A percentile compares a stretch with the other conserved stretches of the same genome.
These are phyloP conservation scores for Silurus aristotelis DNA, from an alignment of 2,797 vertebrate species.

Conservation along the genomic window DNA sequence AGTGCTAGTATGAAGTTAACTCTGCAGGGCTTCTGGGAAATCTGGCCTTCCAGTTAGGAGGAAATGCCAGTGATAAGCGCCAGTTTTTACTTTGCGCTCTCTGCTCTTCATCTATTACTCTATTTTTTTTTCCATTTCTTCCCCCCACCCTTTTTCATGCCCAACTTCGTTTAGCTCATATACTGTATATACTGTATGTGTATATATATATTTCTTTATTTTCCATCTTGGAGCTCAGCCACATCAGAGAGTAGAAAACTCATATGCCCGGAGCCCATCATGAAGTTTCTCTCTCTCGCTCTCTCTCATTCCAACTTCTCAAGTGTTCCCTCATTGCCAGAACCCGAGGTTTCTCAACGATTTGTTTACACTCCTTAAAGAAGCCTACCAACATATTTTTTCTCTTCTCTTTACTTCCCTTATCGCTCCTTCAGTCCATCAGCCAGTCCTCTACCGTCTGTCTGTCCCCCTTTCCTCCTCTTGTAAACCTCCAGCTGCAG, in stretches of 20 bases:
- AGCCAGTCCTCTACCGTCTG: not conserved
- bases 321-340: conserved; percentile 18
- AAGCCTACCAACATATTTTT: not conserved
- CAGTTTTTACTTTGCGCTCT: conserved; percentile 48
- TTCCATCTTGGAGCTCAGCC: conserved; percentile 49
- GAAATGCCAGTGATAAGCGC: conserved; percentile 15
- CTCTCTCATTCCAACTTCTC: not conserved
- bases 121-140: conserved; percentile 18
- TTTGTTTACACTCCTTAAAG: not conserved
- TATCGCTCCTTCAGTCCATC: not conserved
- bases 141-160: not conserved
- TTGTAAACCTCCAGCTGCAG: conserved; percentile 45
- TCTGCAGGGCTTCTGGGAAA: not conserved
- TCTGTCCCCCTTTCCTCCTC: conserved; percentile 10
- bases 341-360: not conserved
- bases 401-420: not conserved
- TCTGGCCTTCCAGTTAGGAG: not conserved
- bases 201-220: conserved; percentile 38
- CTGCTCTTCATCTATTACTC: conserved; percentile 33
- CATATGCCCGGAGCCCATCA: conserved; percentile 1
- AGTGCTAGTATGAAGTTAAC: conserved; percentile 13
- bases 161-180: conserved; percentile 25
- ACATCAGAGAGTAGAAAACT: conserved; percentile 41
- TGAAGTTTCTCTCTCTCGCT: conserved; percentile 20
- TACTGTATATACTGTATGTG: not conserved